Conservation (phyloP, 1,140 invertebrate genomes). For the Bombus waltoni region DNA sequence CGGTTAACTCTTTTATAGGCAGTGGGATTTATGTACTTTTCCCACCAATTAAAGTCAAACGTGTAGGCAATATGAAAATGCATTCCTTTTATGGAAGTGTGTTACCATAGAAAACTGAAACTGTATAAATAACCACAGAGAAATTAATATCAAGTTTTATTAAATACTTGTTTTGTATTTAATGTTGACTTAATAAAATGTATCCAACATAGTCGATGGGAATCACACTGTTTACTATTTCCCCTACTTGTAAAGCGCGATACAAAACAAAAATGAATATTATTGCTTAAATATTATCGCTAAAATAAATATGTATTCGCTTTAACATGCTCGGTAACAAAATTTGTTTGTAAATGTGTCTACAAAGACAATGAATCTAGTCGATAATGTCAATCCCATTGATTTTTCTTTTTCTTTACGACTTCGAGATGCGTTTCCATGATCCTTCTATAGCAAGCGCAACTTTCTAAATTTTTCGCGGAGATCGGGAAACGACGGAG, state of each 20-base stretch:
- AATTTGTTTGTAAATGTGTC: neutral
- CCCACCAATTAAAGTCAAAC: too few relatives aligned
- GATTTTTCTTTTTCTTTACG: neutral
- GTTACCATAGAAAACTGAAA: neutral
- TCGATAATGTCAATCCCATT: neutral
- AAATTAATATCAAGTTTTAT: neutral
- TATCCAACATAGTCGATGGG: too few relatives aligned
- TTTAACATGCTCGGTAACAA: too few relatives aligned
- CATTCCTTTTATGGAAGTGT: neutral
- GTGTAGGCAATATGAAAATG: neutral
- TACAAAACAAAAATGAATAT: neutral
- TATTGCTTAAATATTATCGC: neutral
- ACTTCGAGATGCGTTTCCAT: neutral
- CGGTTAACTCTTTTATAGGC: neutral
- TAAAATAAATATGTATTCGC: too few relatives aligned
- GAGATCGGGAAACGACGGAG: neutral
- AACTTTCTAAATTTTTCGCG: slow-evolving; percentile 36
- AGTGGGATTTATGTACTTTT: too few relatives aligned
- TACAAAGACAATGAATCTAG: neutral
- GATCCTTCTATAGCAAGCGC: neutral
- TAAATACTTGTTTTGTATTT: neutral
- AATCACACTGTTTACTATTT: too few relatives aligned
- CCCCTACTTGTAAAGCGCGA: too few relatives aligned
- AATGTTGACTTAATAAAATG: neutral
- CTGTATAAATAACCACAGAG: too few relatives aligned